A percentile compares a stretch with the other conserved stretches of the same genome.
These are phyloP conservation scores for Ctenodactylus gundi DNA, from an alignment of 2,113 vertebrate genomes.

Conservation along the genomic window DNA sequence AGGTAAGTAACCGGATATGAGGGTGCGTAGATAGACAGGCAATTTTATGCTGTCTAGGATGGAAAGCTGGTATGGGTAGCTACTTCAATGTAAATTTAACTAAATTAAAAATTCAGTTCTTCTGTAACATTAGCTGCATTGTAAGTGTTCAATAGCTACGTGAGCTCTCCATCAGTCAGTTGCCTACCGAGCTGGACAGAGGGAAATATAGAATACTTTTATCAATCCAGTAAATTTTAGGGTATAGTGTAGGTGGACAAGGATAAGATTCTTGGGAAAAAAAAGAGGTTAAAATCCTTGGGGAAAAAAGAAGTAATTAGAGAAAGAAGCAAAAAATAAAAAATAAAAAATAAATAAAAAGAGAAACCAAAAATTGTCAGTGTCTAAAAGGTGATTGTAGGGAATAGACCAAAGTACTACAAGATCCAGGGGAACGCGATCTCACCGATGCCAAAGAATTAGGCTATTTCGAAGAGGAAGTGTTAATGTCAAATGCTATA, in stretches of 20 bases:
- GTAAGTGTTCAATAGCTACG: not conserved
- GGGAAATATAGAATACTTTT: not conserved
- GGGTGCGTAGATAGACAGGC: not conserved
- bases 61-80: not conserved
- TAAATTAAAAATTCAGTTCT: not conserved
- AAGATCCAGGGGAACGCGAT: not conserved
- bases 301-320: not conserved
- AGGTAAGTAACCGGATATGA: not conserved
- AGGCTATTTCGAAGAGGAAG: not conserved
- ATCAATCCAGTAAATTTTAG: not conserved
- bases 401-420: not conserved
- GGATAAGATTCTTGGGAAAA: not conserved
- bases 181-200: not conserved
- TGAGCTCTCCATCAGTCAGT: not conserved
- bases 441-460: not conserved
- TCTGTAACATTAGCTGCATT: not conserved
- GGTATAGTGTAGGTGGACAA: not conserved
- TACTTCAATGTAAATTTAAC: not conserved
- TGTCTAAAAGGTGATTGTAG: not conserved
- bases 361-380: not conserved
- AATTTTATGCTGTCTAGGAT: not conserved
- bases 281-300: not conserved
- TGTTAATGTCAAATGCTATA: not conserved
- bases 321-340: too few relatives aligned
- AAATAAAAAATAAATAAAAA: too few relatives aligned